Conservation (phyloP, 2,888 invertebrate species). For the Leptothorax acervorum region DNA sequence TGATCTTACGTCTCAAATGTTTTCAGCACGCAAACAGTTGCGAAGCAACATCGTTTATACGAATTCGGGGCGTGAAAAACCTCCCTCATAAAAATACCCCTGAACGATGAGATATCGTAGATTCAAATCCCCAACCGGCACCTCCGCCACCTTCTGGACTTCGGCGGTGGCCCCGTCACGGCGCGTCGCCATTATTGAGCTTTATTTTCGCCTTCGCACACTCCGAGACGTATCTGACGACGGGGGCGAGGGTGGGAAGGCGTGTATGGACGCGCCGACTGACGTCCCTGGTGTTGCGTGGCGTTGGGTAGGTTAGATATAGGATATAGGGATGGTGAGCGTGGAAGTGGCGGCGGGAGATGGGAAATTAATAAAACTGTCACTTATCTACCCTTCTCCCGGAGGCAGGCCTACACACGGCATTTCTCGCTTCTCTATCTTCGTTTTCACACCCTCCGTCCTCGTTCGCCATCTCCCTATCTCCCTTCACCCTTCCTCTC, state of each 20-base stretch:
- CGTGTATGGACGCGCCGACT: conserved; percentile 68
- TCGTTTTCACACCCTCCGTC: conserved; percentile 48
- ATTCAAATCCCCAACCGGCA: conserved; percentile 60
- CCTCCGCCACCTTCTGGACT: conserved; percentile 38
- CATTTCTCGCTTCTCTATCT: conserved; percentile 65
- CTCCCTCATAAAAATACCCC: conserved; percentile 35
- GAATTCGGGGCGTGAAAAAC: neutral
- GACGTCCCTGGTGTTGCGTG: conserved; percentile 68
- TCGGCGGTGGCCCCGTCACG: conserved; percentile 60
- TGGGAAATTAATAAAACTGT: conserved; percentile 93
- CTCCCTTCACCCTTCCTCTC: conserved; percentile 37
- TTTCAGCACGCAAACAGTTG: neutral
- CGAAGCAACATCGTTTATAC: neutral
- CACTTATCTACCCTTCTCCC: conserved; percentile 87
- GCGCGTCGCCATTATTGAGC: conserved; percentile 79
- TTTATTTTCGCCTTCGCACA: conserved; percentile 75
- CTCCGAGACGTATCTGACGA: conserved; percentile 55
- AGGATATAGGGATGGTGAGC: conserved; percentile 60
- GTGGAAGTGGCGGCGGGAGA: conserved; percentile 81
- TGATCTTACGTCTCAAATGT: neutral
- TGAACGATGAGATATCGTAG: conserved; percentile 58
- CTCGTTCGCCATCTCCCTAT: conserved; percentile 39
- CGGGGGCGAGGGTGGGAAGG: neutral
- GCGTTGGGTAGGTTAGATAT: conserved; percentile 65
- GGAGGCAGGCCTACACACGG: conserved; percentile 70